These are phyloP conservation scores for Theristus sp. DNA, from an alignment of 2,888 invertebrate genomes.

Conservation along the genomic window DNA sequence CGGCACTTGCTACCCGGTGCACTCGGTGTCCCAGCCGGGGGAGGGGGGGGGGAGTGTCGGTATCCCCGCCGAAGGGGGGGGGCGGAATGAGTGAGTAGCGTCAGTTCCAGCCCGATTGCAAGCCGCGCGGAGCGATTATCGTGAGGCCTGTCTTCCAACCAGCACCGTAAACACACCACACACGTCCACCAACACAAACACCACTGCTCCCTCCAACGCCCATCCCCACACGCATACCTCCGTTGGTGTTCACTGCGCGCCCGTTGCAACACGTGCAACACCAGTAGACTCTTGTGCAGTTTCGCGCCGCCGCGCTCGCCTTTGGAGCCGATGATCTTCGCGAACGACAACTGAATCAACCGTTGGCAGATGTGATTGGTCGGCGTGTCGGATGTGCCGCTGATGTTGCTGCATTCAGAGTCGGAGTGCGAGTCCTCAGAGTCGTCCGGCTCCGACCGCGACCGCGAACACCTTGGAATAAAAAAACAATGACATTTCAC, in stretches of 20 bases:
- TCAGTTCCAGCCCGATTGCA: no score
- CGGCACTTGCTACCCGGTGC: no score
- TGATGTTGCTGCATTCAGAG: neutral
- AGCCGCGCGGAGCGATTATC: no score
- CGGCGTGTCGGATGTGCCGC: no score
- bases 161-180: neutral
- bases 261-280: conserved; percentile 11
- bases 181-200: neutral
- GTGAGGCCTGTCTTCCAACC: no score
- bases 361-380: conserved; percentile 8
- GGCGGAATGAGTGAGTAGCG: no score
- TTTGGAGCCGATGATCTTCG: conserved; percentile 11
- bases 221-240: neutral
- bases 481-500: no score
- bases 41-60: no score
- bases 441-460: neutral
- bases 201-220: neutral
- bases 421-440: neutral
- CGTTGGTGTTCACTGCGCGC: conserved; percentile 5
- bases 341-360: conserved; percentile 12
- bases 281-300: conserved; percentile 12
- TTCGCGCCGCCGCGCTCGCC: conserved; percentile 11
- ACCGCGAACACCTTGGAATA: no score
- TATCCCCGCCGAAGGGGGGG: no score
- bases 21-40: no score